Conservation (phyloP, 92 coral and sea anemone species). For the Siderastrea siderea region DNA sequence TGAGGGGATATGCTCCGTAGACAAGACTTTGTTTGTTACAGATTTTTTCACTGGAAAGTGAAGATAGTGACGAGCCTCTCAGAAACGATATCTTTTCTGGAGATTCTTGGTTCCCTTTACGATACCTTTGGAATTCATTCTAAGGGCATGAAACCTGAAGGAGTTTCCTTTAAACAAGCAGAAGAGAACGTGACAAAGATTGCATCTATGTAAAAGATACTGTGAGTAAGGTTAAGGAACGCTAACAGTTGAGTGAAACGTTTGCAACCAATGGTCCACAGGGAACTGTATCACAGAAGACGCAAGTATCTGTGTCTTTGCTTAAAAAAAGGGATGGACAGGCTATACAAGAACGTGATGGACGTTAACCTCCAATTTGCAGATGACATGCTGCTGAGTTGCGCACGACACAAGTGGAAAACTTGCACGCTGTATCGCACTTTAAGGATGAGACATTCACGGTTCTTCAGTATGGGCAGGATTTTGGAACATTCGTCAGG, state of each 20-base stretch:
- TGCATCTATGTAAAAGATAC: neutral
- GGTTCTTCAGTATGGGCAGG: conserved; percentile 15
- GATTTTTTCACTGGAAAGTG: conserved; percentile 49
- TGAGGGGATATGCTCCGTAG: conserved; percentile 50
- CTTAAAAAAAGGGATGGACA: neutral
- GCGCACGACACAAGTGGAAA: conserved; percentile 19
- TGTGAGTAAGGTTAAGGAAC: neutral
- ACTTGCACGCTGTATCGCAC: conserved; percentile 13
- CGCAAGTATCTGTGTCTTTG: conserved; percentile 17
- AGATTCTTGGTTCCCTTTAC: conserved; percentile 38
- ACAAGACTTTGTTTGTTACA: conserved; percentile 50
- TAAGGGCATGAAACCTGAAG: conserved; percentile 35
- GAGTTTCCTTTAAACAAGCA: conserved; percentile 32
- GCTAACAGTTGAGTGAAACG: neutral
- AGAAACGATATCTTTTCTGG: conserved; percentile 48
- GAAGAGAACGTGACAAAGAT: neutral
- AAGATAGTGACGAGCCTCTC: conserved; percentile 62
- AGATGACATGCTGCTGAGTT: conserved; percentile 36
- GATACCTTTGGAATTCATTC: conserved; percentile 64
- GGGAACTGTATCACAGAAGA: conserved; percentile 42
- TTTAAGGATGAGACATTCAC: conserved; percentile 34
- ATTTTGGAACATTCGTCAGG: conserved; percentile 20
- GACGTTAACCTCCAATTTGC: conserved; percentile 27
- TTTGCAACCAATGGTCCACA: conserved; percentile 34
- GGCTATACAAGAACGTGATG: neutral